phyloP scores from a whole-genome alignment of 2,797 vertebrate species.

The Podarcis lilfordi region DNA sequence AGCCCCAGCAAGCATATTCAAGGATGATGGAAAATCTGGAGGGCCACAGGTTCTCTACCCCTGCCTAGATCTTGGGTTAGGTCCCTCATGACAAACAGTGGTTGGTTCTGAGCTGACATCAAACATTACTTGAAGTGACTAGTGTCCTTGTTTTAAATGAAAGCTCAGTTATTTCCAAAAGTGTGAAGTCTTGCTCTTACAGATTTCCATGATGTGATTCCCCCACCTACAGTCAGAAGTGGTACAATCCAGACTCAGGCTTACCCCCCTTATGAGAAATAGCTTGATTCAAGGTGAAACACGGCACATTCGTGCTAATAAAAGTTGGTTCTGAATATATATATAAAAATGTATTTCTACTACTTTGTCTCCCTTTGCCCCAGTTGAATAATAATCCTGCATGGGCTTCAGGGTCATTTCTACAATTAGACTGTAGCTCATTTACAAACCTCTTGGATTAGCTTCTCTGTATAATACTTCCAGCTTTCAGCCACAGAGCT shows the following conservation, averaged over 20 bases:
- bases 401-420: neutral
- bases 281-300: neutral
- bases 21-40: too few species aligned
- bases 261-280: neutral
- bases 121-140: neutral
- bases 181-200: neutral
- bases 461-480: neutral
- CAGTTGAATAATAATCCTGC: neutral
- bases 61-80: neutral
- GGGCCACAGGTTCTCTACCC: too few species aligned
- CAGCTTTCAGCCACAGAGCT: conserved; percentile 24
- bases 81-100: neutral
- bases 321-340: neutral
- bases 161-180: neutral
- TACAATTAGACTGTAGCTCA: neutral
- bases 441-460: neutral
- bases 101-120: neutral
- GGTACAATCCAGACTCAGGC: neutral
- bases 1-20: too few species aligned
- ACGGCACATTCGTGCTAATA: neutral
- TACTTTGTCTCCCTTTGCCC: neutral
- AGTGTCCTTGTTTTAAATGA: neutral
- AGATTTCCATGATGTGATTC: neutral
- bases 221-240: neutral
- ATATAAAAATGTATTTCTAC: neutral